Evolutionary conservation across 2,113 vertebrate species (phyloP).

Genomic region (Cyprinodon brontotheroides): DNA sequence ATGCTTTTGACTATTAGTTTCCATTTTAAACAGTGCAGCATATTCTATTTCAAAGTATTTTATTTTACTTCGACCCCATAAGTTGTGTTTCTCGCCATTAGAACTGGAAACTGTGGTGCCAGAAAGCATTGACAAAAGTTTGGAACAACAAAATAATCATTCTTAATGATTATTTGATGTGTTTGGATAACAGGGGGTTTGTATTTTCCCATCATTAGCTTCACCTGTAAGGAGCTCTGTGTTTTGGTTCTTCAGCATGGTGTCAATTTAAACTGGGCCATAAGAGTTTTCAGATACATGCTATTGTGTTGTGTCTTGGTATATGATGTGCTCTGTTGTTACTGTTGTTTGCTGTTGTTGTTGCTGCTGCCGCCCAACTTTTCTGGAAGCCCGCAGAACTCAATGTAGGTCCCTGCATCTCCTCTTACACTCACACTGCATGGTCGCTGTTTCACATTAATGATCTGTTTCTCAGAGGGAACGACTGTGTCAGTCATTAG

Average conservation of each 20-base stretch:
- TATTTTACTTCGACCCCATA: background rate
- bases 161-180: slow-evolving; percentile 64
- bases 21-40: slow-evolving; percentile 18
- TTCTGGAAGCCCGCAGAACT: slow-evolving; percentile 82
- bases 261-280: slow-evolving; percentile 31
- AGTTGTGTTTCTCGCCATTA: background rate
- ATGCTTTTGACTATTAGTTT: slow-evolving; percentile 65
- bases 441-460: slow-evolving; percentile 53
- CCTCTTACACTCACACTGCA: slow-evolving; percentile 67
- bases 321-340: slow-evolving; percentile 81
- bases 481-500: slow-evolving; percentile 39
- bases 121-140: slow-evolving; percentile 65
- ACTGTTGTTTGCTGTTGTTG: slow-evolving; percentile 68
- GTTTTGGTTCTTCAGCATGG: slow-evolving; percentile 14
- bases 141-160: slow-evolving; percentile 52
- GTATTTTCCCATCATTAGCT: slow-evolving; percentile 58
- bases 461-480: slow-evolving; percentile 43
- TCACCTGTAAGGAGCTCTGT: background rate
- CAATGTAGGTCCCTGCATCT: slow-evolving; percentile 79
- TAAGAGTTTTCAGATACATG: slow-evolving; percentile 40
- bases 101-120: slow-evolving; percentile 50
- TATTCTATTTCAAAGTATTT: background rate
- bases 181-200: slow-evolving; percentile 74
- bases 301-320: slow-evolving; percentile 72
- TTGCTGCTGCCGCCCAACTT: slow-evolving; percentile 78